Evolutionary conservation across 1,140 invertebrate species (phyloP), one percentile per base, ranked within the genome.

Genomic region (Maconellicoccus hirsutus): DNA sequence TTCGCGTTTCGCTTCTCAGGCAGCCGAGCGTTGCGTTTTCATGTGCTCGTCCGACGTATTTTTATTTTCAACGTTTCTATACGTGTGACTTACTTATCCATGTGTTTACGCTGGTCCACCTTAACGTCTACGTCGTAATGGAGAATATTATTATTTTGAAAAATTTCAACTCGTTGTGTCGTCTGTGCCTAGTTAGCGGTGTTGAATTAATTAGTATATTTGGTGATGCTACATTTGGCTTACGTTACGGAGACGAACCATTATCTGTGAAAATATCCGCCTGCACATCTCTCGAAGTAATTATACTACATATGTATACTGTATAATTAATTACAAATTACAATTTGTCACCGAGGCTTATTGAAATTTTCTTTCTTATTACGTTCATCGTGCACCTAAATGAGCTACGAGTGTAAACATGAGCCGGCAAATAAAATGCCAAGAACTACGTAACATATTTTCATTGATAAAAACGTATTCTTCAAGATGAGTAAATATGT

Each of bases 81-180:
- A n/a, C n/a, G n/a, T n/a, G n/a, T n/a, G n/a, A n/a, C n/a, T n/a
- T n/a, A n/a, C n/a, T n/a, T n/a, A n/a, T n/a, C n/a, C n/a, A n/a
- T n/a, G n/a, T n/a, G n/a, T 52, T 52, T 19, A 52, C 42, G 42
- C n/a, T n/a, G 6, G 42, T 52, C 12, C 4, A 8, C 42, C 6
- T 14, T 16, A 19, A 8, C 42, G 42, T 52, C 42, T 52, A 3
- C 29, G 3, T 33, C 29, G 29, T 33, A 23, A 66, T 66, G 61
- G 61, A 66, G 21, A 66, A 66, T 26, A 23, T 66, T 66, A 66
- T 66, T 8, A 66, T 66, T 16, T 66, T 66, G 61, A 66, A 66
- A 23, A 66, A 66, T 66, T 66, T 66, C 61, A 26, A 66, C 16
- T 66, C 61, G 61, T 26, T 66, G 61, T 66, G 61, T 66, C 61